phyloP scores from a whole-genome alignment of 1,140 invertebrate genomes.

The Tetragnatha versicolor region DNA sequence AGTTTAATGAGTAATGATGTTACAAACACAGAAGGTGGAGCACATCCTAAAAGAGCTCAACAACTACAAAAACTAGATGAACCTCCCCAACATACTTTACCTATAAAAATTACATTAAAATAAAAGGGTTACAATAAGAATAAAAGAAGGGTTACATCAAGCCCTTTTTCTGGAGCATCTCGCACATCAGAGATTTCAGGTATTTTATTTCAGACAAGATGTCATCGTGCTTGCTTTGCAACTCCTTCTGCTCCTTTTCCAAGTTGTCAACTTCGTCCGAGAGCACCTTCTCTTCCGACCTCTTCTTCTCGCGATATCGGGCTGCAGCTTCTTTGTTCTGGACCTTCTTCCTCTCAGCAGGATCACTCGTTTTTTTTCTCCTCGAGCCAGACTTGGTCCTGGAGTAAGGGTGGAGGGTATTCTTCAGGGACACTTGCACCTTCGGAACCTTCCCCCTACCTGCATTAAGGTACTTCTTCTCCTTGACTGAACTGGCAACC shows the following conservation, averaged over 20 bases:
- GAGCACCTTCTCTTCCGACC: neutral
- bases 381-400: neutral
- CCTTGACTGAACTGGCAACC: conserved; percentile 12
- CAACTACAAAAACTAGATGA: conserved; percentile 17
- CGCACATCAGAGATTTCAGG: conserved; percentile 35
- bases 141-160: conserved; percentile 14
- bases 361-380: neutral
- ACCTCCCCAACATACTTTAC: too few species aligned
- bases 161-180: conserved; percentile 28
- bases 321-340: conserved; percentile 54
- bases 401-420: conserved; percentile 5
- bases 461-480: conserved; percentile 13
- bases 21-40: conserved; percentile 39
- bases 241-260: conserved; percentile 27
- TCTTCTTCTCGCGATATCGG: conserved; percentile 38
- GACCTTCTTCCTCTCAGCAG: conserved; percentile 40
- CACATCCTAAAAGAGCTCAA: conserved; percentile 20
- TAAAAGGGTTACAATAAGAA: too few species aligned
- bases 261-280: conserved; percentile 10
- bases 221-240: conserved; percentile 26
- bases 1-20: conserved; percentile 23
- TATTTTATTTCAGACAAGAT: conserved; percentile 40
- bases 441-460: conserved; percentile 30
- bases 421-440: neutral
- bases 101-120: too few species aligned